phyloP scores from a whole-genome alignment of 2,888 invertebrate genomes.

The Ophioninae sp. region DNA sequence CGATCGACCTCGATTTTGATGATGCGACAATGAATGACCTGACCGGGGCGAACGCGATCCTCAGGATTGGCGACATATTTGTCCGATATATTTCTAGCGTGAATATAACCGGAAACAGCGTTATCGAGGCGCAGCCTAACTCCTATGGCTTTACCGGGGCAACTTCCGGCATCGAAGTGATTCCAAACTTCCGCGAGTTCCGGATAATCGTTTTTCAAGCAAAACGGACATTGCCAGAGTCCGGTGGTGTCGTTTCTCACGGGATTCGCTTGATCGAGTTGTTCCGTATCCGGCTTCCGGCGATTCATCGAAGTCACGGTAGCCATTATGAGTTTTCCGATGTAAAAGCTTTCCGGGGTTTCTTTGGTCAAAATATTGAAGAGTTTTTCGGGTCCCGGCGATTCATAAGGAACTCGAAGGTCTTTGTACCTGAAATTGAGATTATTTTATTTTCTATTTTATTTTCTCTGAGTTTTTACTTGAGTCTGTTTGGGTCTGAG shows the following conservation, averaged over 20 bases:
- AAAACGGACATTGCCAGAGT: slow-evolving; percentile 97
- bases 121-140: slow-evolving; percentile 94
- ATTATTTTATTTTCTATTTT: too few relatives aligned
- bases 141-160: slow-evolving; percentile 89
- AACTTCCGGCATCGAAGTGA: slow-evolving; percentile 96
- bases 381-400: slow-evolving; percentile 91
- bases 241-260: slow-evolving; percentile 95
- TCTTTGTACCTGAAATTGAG: slow-evolving; percentile 88
- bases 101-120: slow-evolving; percentile 93
- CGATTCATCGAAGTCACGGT: slow-evolving; percentile 90
- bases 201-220: slow-evolving; percentile 95
- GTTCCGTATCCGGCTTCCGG: slow-evolving; percentile 93
- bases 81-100: slow-evolving; percentile 94
- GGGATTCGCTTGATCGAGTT: slow-evolving; percentile 96
- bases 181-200: slow-evolving; percentile 98
- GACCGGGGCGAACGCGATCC: slow-evolving; percentile 91
- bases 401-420: slow-evolving; percentile 87
- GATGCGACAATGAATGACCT: slow-evolving; percentile 91
- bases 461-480: too few relatives aligned
- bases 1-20: slow-evolving; percentile 95
- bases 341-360: slow-evolving; percentile 94
- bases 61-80: slow-evolving; percentile 94
- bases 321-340: slow-evolving; percentile 90
- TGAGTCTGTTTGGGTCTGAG: too few relatives aligned
- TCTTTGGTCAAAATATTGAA: slow-evolving; percentile 98